Percentiles rank a stretch among this genome's conserved stretches.
phyloP scores from a whole-genome alignment of 2,797 vertebrate genomes.

The Danio albolineatus region DNA sequence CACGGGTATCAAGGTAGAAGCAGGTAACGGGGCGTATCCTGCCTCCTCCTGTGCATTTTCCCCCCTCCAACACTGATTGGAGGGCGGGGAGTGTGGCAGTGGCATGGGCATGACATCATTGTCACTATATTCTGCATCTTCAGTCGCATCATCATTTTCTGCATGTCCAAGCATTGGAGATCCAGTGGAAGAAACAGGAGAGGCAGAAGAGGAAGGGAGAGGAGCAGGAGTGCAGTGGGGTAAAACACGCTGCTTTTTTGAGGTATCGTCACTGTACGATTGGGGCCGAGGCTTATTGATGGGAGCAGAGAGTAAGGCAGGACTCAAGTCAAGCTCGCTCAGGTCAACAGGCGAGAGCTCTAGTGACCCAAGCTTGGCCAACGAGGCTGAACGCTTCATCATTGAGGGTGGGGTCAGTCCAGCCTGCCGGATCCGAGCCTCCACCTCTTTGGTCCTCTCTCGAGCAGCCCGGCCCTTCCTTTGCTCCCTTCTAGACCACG shows the following conservation, averaged over 20 bases:
- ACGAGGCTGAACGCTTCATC: conserved; percentile 92
- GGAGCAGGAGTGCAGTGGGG: conserved; percentile 60
- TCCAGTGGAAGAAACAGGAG: conserved; percentile 45
- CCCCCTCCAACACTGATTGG: conserved; percentile 69
- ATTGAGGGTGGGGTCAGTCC: conserved; percentile 87
- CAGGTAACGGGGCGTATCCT: conserved; percentile 54
- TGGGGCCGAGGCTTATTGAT: conserved; percentile 59
- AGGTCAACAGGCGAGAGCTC: conserved; percentile 89
- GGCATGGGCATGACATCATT: conserved; percentile 71
- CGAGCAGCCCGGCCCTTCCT: conserved; percentile 66
- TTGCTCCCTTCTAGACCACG: conserved; percentile 50
- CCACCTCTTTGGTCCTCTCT: conserved; percentile 79
- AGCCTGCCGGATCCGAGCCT: conserved; percentile 84
- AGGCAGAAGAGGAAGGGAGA: conserved; percentile 45
- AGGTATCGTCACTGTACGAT: conserved; percentile 63
- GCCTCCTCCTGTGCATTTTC: conserved; percentile 55
- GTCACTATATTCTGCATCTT: conserved; percentile 71
- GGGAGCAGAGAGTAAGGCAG: conserved; percentile 39
- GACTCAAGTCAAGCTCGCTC: conserved; percentile 71
- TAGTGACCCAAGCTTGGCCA: conserved; percentile 92
- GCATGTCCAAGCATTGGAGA: conserved; percentile 40
- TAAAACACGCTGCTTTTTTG: conserved; percentile 75
- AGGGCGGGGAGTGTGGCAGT: conserved; percentile 56
- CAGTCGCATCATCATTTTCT: conserved; percentile 34
- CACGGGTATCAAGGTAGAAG: conserved; percentile 67